phyloP scores from a whole-genome alignment of 2,113 vertebrate species.

The Actenoides lindsayi region DNA sequence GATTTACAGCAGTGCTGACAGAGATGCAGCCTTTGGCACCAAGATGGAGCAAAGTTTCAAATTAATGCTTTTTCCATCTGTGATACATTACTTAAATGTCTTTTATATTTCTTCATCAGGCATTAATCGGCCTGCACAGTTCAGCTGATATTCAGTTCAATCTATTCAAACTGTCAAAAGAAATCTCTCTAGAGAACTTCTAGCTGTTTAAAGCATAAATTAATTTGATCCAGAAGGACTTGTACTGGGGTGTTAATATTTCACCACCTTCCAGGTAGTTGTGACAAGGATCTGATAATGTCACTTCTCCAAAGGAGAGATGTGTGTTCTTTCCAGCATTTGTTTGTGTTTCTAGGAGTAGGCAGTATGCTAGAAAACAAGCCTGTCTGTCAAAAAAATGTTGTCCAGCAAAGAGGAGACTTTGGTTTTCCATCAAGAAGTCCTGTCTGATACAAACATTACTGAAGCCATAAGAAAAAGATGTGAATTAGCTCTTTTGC shows the following conservation, averaged over 20 bases:
- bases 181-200: not conserved
- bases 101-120: constrained; percentile 11
- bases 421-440: not conserved
- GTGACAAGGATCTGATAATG: not conserved
- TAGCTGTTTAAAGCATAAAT: not conserved
- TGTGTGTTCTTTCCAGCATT: not conserved
- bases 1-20: constrained; percentile 20
- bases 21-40: not conserved
- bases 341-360: not conserved
- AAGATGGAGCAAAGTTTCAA: not conserved
- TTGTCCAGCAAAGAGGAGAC: not conserved
- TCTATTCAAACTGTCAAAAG: not conserved
- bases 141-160: not conserved
- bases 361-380: not conserved
- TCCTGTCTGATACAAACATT: not conserved
- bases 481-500: not conserved
- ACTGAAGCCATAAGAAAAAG: not conserved
- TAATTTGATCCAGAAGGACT: not conserved
- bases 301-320: not conserved
- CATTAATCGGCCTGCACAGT: not conserved
- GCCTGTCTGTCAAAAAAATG: not conserved
- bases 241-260: not conserved
- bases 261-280: not conserved
- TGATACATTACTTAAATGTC: not conserved
- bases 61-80: not conserved